These are phyloP conservation scores for Leuctra nigra DNA, from an alignment of 2,888 invertebrate genomes.

Conservation along the genomic window DNA sequence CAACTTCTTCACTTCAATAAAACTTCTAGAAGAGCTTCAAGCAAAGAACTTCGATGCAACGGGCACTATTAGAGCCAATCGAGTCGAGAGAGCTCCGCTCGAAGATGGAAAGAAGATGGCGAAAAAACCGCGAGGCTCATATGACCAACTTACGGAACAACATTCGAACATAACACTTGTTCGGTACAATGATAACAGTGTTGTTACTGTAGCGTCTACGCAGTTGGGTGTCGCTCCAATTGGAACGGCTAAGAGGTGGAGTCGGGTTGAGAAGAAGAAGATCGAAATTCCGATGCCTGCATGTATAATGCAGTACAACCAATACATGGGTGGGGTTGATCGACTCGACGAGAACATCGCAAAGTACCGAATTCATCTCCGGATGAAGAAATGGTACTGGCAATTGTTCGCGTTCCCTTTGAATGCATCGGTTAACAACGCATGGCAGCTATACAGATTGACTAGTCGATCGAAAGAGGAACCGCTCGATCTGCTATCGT, in stretches of 20 bases:
- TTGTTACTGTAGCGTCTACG: too few species aligned
- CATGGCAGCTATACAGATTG: background rate
- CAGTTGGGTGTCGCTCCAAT: too few species aligned
- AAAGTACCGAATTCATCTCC: slow-evolving; percentile 30
- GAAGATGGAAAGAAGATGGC: background rate
- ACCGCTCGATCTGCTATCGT: too few species aligned
- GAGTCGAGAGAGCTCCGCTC: background rate
- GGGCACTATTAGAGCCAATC: background rate
- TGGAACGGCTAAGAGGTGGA: too few species aligned
- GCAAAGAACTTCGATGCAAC: background rate
- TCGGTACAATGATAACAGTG: background rate
- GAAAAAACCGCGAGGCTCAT: background rate
- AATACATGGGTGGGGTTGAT: slow-evolving; percentile 32
- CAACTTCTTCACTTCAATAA: background rate
- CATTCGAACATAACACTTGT: background rate
- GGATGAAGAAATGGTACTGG: slow-evolving; percentile 32
- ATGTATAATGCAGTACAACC: slow-evolving; percentile 16
- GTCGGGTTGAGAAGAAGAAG: background rate
- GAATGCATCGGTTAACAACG: background rate
- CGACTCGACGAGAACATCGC: slow-evolving; percentile 31
- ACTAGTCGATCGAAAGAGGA: too few species aligned
- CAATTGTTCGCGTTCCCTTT: slow-evolving; percentile 8
- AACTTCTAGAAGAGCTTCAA: background rate
- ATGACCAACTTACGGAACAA: background rate
- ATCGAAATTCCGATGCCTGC: background rate